These are phyloP conservation scores for Leptothorax acervorum DNA, from an alignment of 2,888 invertebrate species.

Conservation along the genomic window DNA sequence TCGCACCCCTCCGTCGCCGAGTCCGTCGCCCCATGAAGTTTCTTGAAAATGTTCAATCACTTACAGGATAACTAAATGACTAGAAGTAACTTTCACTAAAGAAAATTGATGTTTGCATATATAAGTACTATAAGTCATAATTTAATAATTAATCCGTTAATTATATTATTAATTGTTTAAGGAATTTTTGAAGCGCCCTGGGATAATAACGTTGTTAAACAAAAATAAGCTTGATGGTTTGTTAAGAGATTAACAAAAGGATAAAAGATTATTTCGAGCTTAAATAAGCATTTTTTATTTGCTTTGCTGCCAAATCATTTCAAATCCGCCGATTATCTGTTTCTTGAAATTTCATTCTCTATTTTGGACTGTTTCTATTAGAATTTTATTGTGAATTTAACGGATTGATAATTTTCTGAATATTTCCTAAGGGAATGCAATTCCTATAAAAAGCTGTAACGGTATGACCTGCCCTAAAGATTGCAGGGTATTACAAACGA, in stretches of 20 bases:
- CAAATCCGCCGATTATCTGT: not conserved
- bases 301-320: not conserved
- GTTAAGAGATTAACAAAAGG: not conserved
- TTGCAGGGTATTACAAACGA: not conserved
- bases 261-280: not conserved
- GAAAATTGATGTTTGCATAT: not conserved
- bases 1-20: not conserved
- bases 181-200: not conserved
- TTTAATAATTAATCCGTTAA: not conserved
- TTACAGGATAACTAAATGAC: not conserved
- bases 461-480: not conserved
- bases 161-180: not conserved
- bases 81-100: constrained; percentile 11
- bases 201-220: not conserved
- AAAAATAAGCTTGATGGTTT: not conserved
- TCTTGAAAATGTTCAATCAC: constrained; percentile 1
- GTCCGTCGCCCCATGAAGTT: not conserved
- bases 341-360: not conserved
- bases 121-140: not conserved
- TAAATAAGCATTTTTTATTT: not conserved
- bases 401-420: not conserved
- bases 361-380: not conserved
- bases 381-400: constrained; percentile 2
- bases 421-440: not conserved
- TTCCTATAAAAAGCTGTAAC: not conserved